Percentiles rank a stretch among this genome's conserved stretches.
These are phyloP conservation scores for Pogonus chalceus DNA, from an alignment of 1,140 invertebrate species.

Conservation along the genomic window DNA sequence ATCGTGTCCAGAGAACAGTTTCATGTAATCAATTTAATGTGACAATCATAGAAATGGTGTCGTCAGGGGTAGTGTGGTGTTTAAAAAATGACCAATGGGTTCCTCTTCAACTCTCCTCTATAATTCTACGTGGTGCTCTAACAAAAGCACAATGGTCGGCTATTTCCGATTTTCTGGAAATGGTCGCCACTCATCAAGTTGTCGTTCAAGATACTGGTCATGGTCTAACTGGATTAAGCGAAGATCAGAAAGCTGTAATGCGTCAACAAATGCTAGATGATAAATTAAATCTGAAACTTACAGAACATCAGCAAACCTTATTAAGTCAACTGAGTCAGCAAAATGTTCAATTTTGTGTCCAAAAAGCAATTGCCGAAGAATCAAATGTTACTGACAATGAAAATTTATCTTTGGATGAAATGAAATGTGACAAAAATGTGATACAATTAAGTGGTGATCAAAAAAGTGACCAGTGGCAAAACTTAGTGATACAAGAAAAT, in stretches of 20 bases:
- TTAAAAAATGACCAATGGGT: constrained; percentile 50
- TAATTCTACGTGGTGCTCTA: constrained; percentile 47
- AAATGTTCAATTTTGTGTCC: not conserved
- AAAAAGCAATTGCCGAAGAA: constrained; percentile 14
- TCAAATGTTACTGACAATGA: not conserved
- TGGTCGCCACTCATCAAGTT: constrained; percentile 46
- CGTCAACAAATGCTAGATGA: not conserved
- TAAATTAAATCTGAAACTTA: not conserved
- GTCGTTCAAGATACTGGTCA: constrained; percentile 40
- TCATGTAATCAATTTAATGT: constrained; percentile 1
- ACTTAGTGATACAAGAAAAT: constrained; percentile 14
- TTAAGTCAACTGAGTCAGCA: not conserved
- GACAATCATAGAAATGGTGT: constrained; percentile 37
- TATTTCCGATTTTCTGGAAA: constrained; percentile 47
- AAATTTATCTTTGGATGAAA: not conserved
- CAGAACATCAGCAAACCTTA: not conserved
- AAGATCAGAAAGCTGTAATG: constrained; percentile 29
- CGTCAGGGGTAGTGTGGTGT: constrained; percentile 52
- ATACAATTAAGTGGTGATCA: constrained; percentile 3
- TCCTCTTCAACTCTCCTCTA: constrained; percentile 49
- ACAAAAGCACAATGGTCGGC: constrained; percentile 50
- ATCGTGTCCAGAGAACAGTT: too few species aligned
- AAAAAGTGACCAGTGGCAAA: constrained; percentile 12
- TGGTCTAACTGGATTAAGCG: constrained; percentile 33
- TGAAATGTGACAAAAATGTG: not conserved